These are phyloP conservation scores for Eremobia ochroleuca DNA, from an alignment of 2,888 invertebrate genomes.

Conservation along the genomic window DNA sequence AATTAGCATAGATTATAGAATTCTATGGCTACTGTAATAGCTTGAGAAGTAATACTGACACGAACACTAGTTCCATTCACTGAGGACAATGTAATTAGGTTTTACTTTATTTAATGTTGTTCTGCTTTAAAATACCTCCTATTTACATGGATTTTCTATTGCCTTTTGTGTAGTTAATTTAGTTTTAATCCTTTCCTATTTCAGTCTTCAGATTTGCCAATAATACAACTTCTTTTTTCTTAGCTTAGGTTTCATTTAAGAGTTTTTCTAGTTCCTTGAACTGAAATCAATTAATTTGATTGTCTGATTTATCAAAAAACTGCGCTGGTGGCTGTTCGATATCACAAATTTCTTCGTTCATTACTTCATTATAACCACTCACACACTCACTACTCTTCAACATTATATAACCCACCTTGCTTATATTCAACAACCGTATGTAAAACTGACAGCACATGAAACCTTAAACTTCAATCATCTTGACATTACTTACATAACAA, in stretches of 20 bases:
- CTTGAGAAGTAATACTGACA: slow-evolving; percentile 50
- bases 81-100: slow-evolving; percentile 59
- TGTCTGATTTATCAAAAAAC: neutral
- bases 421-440: slow-evolving; percentile 25
- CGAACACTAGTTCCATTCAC: slow-evolving; percentile 53
- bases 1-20: slow-evolving; percentile 59
- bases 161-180: slow-evolving; percentile 21
- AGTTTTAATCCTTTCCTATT: slow-evolving; percentile 11
- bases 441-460: slow-evolving; percentile 49
- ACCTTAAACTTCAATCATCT: slow-evolving; percentile 70
- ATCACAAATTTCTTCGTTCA: neutral
- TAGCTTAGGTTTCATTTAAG: neutral
- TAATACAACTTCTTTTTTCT: neutral
- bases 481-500: slow-evolving; percentile 69
- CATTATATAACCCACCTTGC: slow-evolving; percentile 25
- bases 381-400: slow-evolving; percentile 1
- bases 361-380: neutral
- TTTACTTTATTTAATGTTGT: slow-evolving; percentile 49
- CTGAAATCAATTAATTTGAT: neutral
- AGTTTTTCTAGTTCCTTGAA: neutral
- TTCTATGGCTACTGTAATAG: slow-evolving; percentile 47
- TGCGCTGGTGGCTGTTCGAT: neutral
- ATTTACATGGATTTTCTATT: slow-evolving; percentile 25
- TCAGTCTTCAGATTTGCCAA: neutral
- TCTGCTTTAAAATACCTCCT: slow-evolving; percentile 20